These are phyloP conservation scores for Dicycla oo DNA, from an alignment of 2,888 invertebrate genomes.

Conservation along the genomic window DNA sequence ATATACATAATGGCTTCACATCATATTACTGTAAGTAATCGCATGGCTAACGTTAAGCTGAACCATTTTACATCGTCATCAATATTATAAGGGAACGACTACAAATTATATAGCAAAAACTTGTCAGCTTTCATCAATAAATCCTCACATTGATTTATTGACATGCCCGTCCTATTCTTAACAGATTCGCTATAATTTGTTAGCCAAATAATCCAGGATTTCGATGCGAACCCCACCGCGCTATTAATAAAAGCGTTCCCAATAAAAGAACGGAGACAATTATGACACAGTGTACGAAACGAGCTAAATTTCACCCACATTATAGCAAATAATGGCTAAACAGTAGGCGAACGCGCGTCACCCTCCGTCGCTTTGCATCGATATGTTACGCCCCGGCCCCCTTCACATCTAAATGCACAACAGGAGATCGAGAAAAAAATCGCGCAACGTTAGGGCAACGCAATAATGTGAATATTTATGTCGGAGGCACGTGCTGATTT, in stretches of 20 bases:
- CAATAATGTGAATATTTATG: conserved; percentile 90
- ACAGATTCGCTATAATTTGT: conserved; percentile 89
- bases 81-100: conserved; percentile 68
- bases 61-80: conserved; percentile 66
- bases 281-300: conserved; percentile 84
- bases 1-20: conserved; percentile 36
- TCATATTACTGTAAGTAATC: conserved; percentile 44
- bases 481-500: conserved; percentile 87
- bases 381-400: conserved; percentile 87
- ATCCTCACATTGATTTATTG: conserved; percentile 87
- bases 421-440: conserved; percentile 84
- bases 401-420: conserved; percentile 88
- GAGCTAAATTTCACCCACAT: conserved; percentile 89
- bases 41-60: conserved; percentile 34
- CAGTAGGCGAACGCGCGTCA: conserved; percentile 83
- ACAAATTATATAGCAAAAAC: conserved; percentile 75
- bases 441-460: conserved; percentile 79
- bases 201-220: conserved; percentile 90
- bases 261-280: conserved; percentile 87
- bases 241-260: conserved; percentile 77
- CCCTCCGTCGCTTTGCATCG: conserved; percentile 83
- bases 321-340: conserved; percentile 89
- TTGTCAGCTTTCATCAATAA: conserved; percentile 85
- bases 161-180: conserved; percentile 87
- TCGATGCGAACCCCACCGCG: conserved; percentile 78